Evolutionary conservation across 2,888 invertebrate genomes (phyloP).

Genomic region (Eristalis arbustorum): DNA sequence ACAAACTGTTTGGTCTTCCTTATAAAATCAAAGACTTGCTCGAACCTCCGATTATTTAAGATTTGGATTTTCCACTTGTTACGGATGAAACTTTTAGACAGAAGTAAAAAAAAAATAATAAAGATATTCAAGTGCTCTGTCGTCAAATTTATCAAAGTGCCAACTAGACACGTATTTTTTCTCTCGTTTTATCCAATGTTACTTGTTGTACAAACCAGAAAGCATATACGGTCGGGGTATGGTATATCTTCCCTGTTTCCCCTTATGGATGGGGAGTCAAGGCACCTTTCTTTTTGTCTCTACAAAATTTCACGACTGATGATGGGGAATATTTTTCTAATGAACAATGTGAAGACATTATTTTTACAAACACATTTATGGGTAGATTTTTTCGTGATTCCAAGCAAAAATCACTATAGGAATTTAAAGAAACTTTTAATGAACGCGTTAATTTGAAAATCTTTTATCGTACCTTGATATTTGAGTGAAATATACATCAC

Average conservation of each 20-base stretch:
- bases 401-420: not conserved
- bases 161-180: constrained; percentile 73
- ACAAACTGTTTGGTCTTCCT: constrained; percentile 17
- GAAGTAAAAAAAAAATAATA: constrained; percentile 34
- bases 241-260: constrained; percentile 56
- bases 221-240: constrained; percentile 35
- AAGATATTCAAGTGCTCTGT: constrained; percentile 44
- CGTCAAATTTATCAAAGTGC: constrained; percentile 72
- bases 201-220: constrained; percentile 63
- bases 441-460: not conserved
- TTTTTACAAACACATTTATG: not conserved
- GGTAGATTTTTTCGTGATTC: not conserved
- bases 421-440: not conserved
- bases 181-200: constrained; percentile 67
- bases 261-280: constrained; percentile 29
- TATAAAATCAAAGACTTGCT: not conserved
- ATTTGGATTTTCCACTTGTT: constrained; percentile 49
- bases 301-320: constrained; percentile 53
- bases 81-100: constrained; percentile 38
- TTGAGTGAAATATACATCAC: constrained; percentile 74
- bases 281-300: constrained; percentile 44
- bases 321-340: constrained; percentile 30
- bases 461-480: constrained; percentile 72
- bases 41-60: constrained; percentile 12
- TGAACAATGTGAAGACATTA: not conserved